Conservation (phyloP, 2,888 invertebrate genomes). For the Diachrysia chrysitis region DNA sequence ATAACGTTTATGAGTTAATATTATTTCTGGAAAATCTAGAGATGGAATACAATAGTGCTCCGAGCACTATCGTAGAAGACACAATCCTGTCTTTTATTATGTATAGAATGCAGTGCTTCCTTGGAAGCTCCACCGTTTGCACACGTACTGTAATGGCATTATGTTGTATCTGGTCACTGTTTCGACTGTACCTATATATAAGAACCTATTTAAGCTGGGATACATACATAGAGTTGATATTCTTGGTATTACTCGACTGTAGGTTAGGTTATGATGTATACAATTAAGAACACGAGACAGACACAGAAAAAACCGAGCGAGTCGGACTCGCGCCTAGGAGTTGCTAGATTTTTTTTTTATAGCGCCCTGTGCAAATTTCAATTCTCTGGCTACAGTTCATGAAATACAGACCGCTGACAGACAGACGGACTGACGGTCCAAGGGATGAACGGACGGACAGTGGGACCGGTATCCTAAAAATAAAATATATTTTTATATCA, state of each 20-base stretch:
- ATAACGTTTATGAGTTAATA: neutral
- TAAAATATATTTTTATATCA: no score
- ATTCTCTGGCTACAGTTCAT: no score
- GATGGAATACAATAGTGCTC: slow-evolving; percentile 1
- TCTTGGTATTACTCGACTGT: neutral
- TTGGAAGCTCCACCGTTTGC: slow-evolving; percentile 31
- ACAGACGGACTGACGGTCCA: no score
- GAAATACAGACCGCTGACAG: no score
- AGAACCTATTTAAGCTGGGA: neutral
- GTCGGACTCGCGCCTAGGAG: no score
- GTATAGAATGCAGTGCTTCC: slow-evolving; percentile 31
- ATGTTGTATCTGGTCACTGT: slow-evolving; percentile 8
- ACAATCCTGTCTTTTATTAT: slow-evolving; percentile 4
- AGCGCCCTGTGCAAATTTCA: no score
- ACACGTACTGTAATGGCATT: slow-evolving; percentile 9
- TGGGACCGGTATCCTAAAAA: no score
- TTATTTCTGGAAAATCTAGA: slow-evolving; percentile 4
- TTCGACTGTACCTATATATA: neutral
- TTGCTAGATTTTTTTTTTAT: no score
- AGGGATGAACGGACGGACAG: no score
- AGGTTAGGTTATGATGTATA: no score
- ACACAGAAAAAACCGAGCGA: no score
- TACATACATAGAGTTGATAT: neutral
- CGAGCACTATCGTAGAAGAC: neutral
- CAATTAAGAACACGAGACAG: no score